Base-by-base conservation (phyloP, 2,113 vertebrate genomes). In the Hyla sarda region DNA sequence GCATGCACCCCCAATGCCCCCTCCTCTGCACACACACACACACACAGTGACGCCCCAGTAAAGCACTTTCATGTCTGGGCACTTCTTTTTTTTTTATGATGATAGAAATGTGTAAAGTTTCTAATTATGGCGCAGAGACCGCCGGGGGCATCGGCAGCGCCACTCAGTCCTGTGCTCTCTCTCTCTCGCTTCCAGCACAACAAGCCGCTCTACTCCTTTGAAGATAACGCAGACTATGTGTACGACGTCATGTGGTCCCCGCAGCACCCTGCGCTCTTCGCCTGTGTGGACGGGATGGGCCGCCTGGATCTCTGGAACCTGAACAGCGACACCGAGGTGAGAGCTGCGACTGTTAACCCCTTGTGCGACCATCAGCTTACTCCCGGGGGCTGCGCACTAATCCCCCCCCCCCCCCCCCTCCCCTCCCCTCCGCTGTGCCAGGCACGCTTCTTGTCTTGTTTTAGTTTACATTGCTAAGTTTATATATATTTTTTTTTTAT, bases 171-270 rank as follows among this genome's bases (percentile, higher is more conserved):
- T 95, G 94, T 88, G 89, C 86, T 92, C 91, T 90, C 92, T 89
- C 89, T n/a, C n/a, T n/a, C n/a, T n/a, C 89, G 91, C 86, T 92
- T 90, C 80, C 95, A 98, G 98, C 97, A 98, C 95, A 98, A 98
- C 96, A 98, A 96, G 94, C 96, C 97, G 90, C 96, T 99, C 89
- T 98, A 97, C 95, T 98, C 97, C 88, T 99, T 99, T 93, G 98
- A 99, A 96, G 98, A 99, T 95, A 99, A 98, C 85, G 96, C 97
- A 1, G 98, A 99, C 95, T 99, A 99, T 87, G 97, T 99, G 89
- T 99, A 98, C 90, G 97, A 99, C 77, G 97, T 97, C 95, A 98
- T 96, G 96, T 98, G 98, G 97, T 99, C 98, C 47, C 97, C 97
- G 0, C 95, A 95, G 90, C 97, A 98, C 90, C 97, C 97, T 45